Base-by-base conservation (phyloP, 2,797 vertebrate species). In the Pipistrellus kuhlii region DNA sequence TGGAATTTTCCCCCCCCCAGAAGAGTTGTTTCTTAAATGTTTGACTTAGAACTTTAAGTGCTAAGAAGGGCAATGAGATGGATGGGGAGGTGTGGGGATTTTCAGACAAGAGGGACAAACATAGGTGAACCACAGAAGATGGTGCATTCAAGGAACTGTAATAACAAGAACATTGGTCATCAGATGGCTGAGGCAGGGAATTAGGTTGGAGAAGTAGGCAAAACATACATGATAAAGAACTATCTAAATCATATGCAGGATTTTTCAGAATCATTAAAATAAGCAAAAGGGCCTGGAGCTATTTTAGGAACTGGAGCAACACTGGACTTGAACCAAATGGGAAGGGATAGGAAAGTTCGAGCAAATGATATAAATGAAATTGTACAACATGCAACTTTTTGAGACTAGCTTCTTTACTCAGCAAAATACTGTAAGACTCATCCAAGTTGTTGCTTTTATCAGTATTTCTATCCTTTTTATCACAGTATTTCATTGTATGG, bases 361-460 rank as follows among this genome's bases (percentile, higher is more conserved):
- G 72, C 14, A 80, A 90, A 91, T 83, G 73, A 75, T 38, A 71
- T 48, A 76, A 94, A 83, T 81, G 30, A 57, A 77, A 88, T 87
- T 32, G 72, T 21, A 18, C 23, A 85, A 30, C 14, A n/a, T 73
- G 5, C 41, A 92, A 55, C 1, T 15, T 90, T 88, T 38, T 82
- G 51, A 80, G 8, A 78, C 5, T 83, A 64, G 57, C 35, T 27
- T 62, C 38, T 46, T 71, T 41, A 90, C 23, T 78, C 44, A 91
- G 30, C 32, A 59, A 71, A 85, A 35, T 75, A 57, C 59, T 93
- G 23, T 73, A 85, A 75, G 68, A 73, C 44, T 75, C 55, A 51
- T 55, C 57, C 30, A 82, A 81, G 17, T 66, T 57, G 6, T 44
- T 72, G 12, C 12, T 80, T 48, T 14, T 89, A 46, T 87, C 48